Base-by-base conservation (phyloP, 2,888 invertebrate species). In the Aradus depressus region DNA sequence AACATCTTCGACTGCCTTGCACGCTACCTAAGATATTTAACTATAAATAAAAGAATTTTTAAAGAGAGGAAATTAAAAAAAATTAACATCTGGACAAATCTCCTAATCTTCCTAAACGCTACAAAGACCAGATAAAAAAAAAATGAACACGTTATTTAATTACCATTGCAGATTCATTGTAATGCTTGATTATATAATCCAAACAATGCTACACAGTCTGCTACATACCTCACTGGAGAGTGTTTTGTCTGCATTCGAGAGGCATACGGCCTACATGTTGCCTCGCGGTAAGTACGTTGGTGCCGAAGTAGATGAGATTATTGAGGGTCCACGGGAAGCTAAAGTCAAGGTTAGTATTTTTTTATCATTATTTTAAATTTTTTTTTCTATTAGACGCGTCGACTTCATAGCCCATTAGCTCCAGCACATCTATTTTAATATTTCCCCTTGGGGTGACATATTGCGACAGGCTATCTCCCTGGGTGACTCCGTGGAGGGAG, bases 141-240 rank as follows among this genome's bases (percentile, higher is more conserved):
- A 44, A 34, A 32, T 44, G 19, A 12, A 16, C 34, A 4, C 34
- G 44, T 12, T 16, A 25, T 44, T 34, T 32, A 44, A 31, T 31
- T 21, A 31, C 3, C 14, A 39, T 49, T 41, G 31, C 14, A 49
- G 51, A 35, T 34, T 44, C 18, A 41, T 51, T 14, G 23, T 23
- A 32, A 18, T 51, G 21, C 32, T 51, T 16, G 51, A 51, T n/a
- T 51, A 51, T 21, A 21, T 47, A 10, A 14, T 41, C 4, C 43
- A 23, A 2, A 19, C 4, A 16, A 34, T 42, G 26, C 41, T 51
- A 4, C 47, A 47, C 25, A 22, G n/a, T 8, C 1, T 51, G 8
- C 18, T 47, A 6, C 18, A 22, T 8, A 51, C 45, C 34, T 47
- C 51, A 14, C 8, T 47, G n/a, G 37, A 49, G 18, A 10, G 22